These are phyloP conservation scores for Syrista parreyssii DNA, from an alignment of 2,888 invertebrate species.

Conservation along the genomic window DNA sequence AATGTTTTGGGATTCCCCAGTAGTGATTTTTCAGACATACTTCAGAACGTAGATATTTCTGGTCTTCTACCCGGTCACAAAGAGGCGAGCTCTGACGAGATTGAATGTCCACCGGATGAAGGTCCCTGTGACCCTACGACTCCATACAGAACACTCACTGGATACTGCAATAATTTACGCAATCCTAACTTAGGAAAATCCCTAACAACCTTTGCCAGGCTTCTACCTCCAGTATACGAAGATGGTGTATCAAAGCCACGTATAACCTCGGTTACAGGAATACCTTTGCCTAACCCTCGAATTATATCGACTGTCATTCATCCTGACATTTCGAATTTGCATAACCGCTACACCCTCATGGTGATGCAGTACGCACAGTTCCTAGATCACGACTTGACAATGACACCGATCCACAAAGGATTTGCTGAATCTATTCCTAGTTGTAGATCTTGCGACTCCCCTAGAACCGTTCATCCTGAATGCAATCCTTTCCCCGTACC, in stretches of 20 bases:
- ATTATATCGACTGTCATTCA: conserved; percentile 89
- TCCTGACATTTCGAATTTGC: conserved; percentile 90
- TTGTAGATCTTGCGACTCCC: conserved; percentile 89
- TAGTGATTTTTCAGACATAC: conserved; percentile 79
- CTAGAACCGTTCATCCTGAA: conserved; percentile 89
- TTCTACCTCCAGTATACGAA: conserved; percentile 88
- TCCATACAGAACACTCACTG: conserved; percentile 81
- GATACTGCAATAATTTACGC: conserved; percentile 88
- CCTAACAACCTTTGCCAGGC: conserved; percentile 84
- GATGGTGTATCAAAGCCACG: conserved; percentile 89
- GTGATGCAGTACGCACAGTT: conserved; percentile 97
- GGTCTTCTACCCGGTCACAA: conserved; percentile 75
- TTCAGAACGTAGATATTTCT: conserved; percentile 83
- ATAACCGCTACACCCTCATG: conserved; percentile 89
- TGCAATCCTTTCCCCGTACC: conserved; percentile 94
- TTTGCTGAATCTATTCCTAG: conserved; percentile 92
- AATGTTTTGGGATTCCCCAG: conserved; percentile 68
- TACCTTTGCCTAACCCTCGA: conserved; percentile 85
- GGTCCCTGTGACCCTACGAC: conserved; percentile 78
- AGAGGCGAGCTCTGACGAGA: conserved; percentile 72
- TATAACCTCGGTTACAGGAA: conserved; percentile 78
- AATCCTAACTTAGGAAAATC: conserved; percentile 87
- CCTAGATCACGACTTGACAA: conserved; percentile 93
- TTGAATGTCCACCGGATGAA: conserved; percentile 78
- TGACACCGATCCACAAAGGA: conserved; percentile 93